Base-by-base conservation (phyloP, 2,797 vertebrate genomes). In the Spizella passerina region DNA sequence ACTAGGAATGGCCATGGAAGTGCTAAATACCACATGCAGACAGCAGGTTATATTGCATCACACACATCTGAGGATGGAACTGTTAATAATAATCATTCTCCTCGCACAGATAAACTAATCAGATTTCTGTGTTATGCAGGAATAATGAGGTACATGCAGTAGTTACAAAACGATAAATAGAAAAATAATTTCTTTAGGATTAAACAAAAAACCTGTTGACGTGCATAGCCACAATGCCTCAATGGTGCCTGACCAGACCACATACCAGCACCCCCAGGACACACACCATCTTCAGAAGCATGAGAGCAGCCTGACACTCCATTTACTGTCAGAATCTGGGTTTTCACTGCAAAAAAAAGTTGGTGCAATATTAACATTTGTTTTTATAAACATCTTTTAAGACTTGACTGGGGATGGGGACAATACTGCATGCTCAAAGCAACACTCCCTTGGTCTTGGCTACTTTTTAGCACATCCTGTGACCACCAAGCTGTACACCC, bases 1-100 rank as follows among this genome's bases (percentile, higher is more conserved):
- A 0, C 1, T 29, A 17, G 43, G 44, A 94, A 43, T 0, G 0
- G 47, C 44, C 71, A 29, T 0, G 4, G 27, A 72, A 81, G 32
- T 41, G 10, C 47, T 70, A 80, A 81, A 64, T 49, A 56, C 1
- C 41, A 15, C 38, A 46, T 0, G 8, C 9, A 56, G 26, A 38
- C n/a, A 71, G 13, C 32, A 66, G 69, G 52, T 17, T 69, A 9
- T 3, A 76, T 10, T 50, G 39, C 72, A 78, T 27, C 32, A 59
- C 32, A 53, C 22, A 32, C 21, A 44, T 38, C 18, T 69, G n/a
- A 93, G 36, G 17, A 59, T 0, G 14, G 26, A 68, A 27, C 43
- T 30, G 13, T 14, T 46, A n/a, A 1, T 8, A 22, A 64, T 9
- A 13, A 64, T 8, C 10, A 47, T 56, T 57, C 38, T 78, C 22